phyloP scores from a whole-genome alignment of 2,113 vertebrate species.

The Hystrix cristata region DNA sequence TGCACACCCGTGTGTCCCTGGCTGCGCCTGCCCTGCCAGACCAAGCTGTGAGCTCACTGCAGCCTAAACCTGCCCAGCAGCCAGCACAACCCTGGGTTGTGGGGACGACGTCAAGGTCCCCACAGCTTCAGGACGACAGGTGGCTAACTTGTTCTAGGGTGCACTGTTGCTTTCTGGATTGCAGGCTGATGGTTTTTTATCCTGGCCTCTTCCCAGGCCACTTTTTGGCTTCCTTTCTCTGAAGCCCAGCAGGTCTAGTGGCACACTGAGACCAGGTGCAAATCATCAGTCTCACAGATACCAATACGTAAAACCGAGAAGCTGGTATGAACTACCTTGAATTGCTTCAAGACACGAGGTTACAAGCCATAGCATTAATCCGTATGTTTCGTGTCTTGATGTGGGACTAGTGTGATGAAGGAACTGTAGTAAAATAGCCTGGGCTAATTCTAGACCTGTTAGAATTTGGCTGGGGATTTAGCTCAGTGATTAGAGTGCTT shows the following conservation, averaged over 20 bases:
- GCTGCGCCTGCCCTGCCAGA: neutral
- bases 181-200: neutral
- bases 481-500: too few species aligned
- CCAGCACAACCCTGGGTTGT: neutral
- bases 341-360: neutral
- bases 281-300: neutral
- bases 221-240: neutral
- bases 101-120: neutral
- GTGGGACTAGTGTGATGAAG: neutral
- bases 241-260: neutral
- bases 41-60: neutral
- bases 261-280: neutral
- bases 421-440: neutral
- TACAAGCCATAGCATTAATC: neutral
- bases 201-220: neutral
- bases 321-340: neutral
- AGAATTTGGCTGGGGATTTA: neutral
- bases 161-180: neutral
- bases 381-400: neutral
- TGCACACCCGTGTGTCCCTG: neutral
- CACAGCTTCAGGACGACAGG: neutral
- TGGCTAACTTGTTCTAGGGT: neutral
- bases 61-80: conserved; percentile 23
- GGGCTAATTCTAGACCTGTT: conserved; percentile 33
- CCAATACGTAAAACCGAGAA: neutral